Evolutionary conservation across 2,113 vertebrate species (phyloP).

Genomic region (Leiothrix lutea): DNA sequence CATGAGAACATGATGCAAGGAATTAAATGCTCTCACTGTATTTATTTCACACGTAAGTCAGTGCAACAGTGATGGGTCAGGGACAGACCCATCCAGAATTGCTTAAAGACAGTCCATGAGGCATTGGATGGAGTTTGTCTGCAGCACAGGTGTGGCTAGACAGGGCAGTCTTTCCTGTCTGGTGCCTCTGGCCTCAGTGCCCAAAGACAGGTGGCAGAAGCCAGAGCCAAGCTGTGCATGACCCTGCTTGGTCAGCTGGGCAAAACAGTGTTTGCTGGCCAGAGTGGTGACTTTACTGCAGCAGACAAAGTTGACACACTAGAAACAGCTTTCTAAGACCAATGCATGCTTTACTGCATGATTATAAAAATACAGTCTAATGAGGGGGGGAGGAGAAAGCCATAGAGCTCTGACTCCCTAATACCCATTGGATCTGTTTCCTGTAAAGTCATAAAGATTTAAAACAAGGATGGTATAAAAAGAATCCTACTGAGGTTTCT

Average conservation of each 20-base stretch:
- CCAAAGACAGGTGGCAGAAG: neutral
- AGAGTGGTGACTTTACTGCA: neutral
- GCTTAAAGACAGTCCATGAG: neutral
- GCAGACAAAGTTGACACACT: neutral
- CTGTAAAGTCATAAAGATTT: slow-evolving; percentile 32
- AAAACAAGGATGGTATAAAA: slow-evolving; percentile 24
- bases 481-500: slow-evolving; percentile 48
- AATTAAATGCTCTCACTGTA: neutral
- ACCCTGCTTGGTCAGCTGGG: neutral
- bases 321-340: neutral
- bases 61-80: neutral
- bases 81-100: neutral
- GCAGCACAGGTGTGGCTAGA: neutral
- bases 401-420: neutral
- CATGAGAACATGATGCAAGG: neutral
- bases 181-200: neutral
- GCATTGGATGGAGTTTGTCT: neutral
- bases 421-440: neutral
- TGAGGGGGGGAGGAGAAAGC: neutral
- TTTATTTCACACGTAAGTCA: fast-evolving
- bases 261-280: neutral
- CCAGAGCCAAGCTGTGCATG: neutral
- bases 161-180: neutral
- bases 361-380: neutral
- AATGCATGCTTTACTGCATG: neutral